Conservation (phyloP, 2,113 vertebrate species). For the Polypterus senegalus region DNA sequence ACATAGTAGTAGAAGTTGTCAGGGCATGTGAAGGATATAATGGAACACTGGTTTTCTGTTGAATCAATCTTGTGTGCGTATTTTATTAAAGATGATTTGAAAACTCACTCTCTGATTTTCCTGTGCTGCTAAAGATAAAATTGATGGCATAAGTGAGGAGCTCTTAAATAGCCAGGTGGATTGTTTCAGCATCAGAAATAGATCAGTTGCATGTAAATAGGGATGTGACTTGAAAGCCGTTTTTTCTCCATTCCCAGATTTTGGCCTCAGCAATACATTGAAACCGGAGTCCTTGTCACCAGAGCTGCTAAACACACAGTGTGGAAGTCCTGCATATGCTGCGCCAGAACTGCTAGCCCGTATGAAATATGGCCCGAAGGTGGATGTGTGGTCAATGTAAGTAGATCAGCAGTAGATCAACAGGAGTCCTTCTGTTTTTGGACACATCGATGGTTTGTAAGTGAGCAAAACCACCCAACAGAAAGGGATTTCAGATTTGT, state of each 20-base stretch:
- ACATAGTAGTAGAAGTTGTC: no score
- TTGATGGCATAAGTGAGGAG: no score
- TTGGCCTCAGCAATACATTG: constrained; percentile 67
- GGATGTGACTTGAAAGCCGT: no score
- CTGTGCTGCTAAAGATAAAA: neutral
- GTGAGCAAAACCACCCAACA: no score
- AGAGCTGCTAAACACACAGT: constrained; percentile 64
- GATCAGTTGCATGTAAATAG: no score
- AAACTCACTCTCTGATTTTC: neutral
- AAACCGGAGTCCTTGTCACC: constrained; percentile 54
- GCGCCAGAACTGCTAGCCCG: constrained; percentile 67
- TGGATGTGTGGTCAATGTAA: constrained; percentile 71
- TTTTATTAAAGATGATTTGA: neutral
- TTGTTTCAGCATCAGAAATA: no score
- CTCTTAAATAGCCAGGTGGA: no score
- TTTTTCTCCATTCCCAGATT: constrained; percentile 42
- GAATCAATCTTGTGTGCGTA: neutral
- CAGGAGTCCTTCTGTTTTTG: no score
- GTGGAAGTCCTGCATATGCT: constrained; percentile 65
- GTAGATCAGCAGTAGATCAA: constrained; percentile 27
- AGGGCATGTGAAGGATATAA: no score
- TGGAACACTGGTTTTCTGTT: no score
- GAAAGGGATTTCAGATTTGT: no score
- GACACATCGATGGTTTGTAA: no score
- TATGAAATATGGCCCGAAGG: constrained; percentile 71